These are phyloP conservation scores for Trissolcus basalis DNA, from an alignment of 1,140 invertebrate species.

Conservation along the genomic window DNA sequence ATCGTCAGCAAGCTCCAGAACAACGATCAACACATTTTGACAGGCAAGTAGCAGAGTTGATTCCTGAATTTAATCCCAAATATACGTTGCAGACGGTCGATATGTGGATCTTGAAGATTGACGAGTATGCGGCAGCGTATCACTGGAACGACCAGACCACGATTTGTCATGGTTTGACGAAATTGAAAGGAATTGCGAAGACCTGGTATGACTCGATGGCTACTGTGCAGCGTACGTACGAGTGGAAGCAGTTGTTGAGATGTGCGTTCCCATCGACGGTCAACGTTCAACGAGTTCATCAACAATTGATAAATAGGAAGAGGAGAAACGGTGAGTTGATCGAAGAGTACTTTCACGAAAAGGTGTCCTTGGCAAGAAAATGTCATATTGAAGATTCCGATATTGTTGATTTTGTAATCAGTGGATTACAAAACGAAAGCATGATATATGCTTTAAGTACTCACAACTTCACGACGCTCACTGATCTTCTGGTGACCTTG, in stretches of 20 bases:
- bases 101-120: slow-evolving; percentile 22
- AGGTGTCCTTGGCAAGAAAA: slow-evolving; percentile 20
- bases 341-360: slow-evolving; percentile 36
- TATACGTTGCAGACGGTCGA: slow-evolving; percentile 10
- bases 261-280: slow-evolving; percentile 5
- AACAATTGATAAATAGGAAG: slow-evolving; percentile 18
- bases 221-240: slow-evolving; percentile 5
- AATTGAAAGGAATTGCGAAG: slow-evolving; percentile 19
- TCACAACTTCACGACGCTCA: not conserved
- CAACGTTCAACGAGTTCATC: slow-evolving; percentile 16
- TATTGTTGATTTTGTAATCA: slow-evolving; percentile 29
- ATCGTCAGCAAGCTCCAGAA: not conserved
- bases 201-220: slow-evolving; percentile 24
- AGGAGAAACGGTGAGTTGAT: slow-evolving; percentile 16
- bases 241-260: slow-evolving; percentile 13
- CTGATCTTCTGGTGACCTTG: slow-evolving; percentile 4
- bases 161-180: slow-evolving; percentile 13
- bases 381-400: slow-evolving; percentile 9
- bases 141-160: slow-evolving; percentile 18
- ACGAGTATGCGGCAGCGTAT: slow-evolving; percentile 23
- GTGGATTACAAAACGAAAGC: slow-evolving; percentile 4
- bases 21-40: not conserved
- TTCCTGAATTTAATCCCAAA: slow-evolving; percentile 29
- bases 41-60: slow-evolving; percentile 17
- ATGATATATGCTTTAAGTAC: slow-evolving; percentile 22